These are phyloP conservation scores for Trichomalopsis sarcophagae DNA, from an alignment of 1,140 invertebrate species.

Conservation along the genomic window DNA sequence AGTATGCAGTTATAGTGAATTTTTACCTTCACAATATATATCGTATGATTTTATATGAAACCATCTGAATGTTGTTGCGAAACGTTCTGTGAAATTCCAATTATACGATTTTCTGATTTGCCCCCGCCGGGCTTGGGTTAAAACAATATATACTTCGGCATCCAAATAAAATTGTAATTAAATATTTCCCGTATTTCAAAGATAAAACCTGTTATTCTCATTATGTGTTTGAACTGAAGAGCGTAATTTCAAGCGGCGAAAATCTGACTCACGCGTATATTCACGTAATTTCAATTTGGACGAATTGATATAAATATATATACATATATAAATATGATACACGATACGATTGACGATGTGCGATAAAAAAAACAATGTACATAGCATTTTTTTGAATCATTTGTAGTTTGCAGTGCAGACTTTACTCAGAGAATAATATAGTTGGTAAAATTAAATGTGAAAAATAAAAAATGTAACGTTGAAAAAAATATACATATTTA, in stretches of 20 bases:
- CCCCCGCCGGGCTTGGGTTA: neutral
- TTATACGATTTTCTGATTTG: neutral
- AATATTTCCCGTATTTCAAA: neutral
- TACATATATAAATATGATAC: constrained; percentile 46
- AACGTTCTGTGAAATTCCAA: no score
- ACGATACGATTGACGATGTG: constrained; percentile 34
- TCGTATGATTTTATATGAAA: no score
- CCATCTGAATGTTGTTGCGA: no score
- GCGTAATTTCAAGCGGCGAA: constrained; percentile 15
- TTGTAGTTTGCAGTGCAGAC: constrained; percentile 52
- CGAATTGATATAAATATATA: constrained; percentile 44
- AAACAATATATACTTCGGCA: neutral
- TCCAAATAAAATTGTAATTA: neutral
- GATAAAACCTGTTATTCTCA: neutral
- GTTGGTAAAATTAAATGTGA: constrained; percentile 49
- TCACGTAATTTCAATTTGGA: constrained; percentile 23
- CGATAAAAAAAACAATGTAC: constrained; percentile 43
- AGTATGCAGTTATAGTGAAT: neutral
- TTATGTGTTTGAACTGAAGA: neutral
- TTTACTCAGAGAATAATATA: constrained; percentile 47
- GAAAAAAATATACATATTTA: constrained; percentile 52
- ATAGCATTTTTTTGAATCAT: constrained; percentile 48
- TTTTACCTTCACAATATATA: no score
- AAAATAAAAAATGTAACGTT: constrained; percentile 50
- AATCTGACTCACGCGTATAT: neutral